Evolutionary conservation across 2,888 invertebrate genomes (phyloP), one percentile per base, ranked within the genome.

Genomic region (Pegoplata infirma): DNA sequence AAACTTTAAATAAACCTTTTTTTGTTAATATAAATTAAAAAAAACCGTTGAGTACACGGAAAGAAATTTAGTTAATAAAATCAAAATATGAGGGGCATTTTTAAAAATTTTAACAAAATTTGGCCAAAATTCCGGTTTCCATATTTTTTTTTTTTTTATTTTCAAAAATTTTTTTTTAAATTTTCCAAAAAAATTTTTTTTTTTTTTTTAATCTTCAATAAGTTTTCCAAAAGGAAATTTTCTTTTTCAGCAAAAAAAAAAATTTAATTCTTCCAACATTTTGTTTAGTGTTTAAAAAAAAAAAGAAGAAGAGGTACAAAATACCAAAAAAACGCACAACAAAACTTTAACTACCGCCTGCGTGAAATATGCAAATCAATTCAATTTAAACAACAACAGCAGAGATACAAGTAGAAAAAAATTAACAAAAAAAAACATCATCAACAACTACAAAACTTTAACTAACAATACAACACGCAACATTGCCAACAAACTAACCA

Each of bases 361-460:
- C 88, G 86, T 88, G 87, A 86, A 87, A 87, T 86, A 87, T 87
- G 87, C 87, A 87, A 87, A 87, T 88, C 87, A 88, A 87, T 88
- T 86, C 87, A 88, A 87, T 87, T 87, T 88, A 86, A 87, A 85
- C 67, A 77, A 74, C 80, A 55, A 69, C 69, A 53, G 53, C 21
- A 59, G 28, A 66, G 44, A 51, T 55, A 56, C 68, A 28, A n/a
- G 5, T 32, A 32, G n/a, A 17, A 23, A 23, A 40, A 46, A 53
- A 58, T 16, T 17, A 8, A 2, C 63, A 82, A 85, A 81, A 82
- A 69, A 64, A 40, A 55, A 78, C 75, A 40, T 32, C 77, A 56
- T 44, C 53, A 69, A 71, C 75, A 61, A 69, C 69, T n/a, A n/a
- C n/a, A n/a, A n/a, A n/a, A n/a, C 64, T 67, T 55, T 36, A 67